Base-by-base conservation (phyloP, 2,888 invertebrate genomes). In the Sclerodermus sp. region DNA sequence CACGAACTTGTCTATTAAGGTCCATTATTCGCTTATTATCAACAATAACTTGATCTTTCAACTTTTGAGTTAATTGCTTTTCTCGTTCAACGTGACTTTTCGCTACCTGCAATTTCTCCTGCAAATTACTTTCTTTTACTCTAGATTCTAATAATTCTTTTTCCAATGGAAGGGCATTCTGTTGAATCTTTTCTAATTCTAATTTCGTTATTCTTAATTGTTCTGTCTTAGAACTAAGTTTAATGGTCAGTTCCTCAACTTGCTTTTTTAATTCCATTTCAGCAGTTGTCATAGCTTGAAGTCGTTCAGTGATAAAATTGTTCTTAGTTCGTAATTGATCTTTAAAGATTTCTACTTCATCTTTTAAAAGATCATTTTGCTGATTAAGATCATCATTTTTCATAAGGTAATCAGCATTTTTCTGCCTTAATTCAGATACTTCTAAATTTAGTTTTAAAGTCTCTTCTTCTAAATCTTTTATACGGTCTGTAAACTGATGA, bases 1-100 rank as follows among this genome's bases (percentile, higher is more conserved):
- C 91, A 61, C 87, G 87, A 10, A 90, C 88, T 74, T 91, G 91
- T 37, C 90, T 81, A 65, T 89, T 89, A 31, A 91, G 76, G 79
- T 91, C 91, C 70, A 87, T 84, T 55, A 90, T 88, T 41, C 84
- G 82, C 59, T 83, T 83, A 42, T 73, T 76, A 23, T 77, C 77
- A 15, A 76, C 34, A 13, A 77, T 76, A 5, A 77, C 76, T 45
- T 77, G 77, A 50, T 77, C 76, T 37, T 77, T 77, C 12, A 77
- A 36, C 44, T 76, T 76, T 37, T 70, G 66, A 0, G 74, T 66
- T n/a, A 76, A 51, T 32, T 71, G 72, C 41, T 78, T 77, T 42
- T 77, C 77, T 1, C 77, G 64, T 42, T 78, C 75, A 0, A 74
- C 68, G 37, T 77, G 74, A 40, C 66, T 67, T 47, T 65, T 74